These are phyloP conservation scores for Pogoniulus pusillus DNA, from an alignment of 2,797 vertebrate species.

Conservation along the genomic window DNA sequence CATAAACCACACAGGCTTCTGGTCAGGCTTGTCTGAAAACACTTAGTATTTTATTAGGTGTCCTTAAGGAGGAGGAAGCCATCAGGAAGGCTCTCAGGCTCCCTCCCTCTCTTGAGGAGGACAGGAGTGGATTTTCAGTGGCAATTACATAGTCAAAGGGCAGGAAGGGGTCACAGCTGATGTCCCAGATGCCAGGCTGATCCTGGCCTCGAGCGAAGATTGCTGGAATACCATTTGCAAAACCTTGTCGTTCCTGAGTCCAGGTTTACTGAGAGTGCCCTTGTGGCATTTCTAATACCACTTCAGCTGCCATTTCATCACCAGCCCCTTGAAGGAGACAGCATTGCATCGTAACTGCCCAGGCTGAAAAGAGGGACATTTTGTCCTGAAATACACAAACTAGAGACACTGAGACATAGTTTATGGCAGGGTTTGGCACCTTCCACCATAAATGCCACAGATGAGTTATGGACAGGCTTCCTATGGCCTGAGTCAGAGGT, in stretches of 20 bases:
- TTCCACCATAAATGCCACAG: neutral
- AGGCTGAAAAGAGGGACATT: neutral
- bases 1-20: slow-evolving; percentile 67
- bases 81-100: neutral
- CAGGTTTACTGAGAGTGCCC: neutral
- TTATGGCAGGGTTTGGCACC: neutral
- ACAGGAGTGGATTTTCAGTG: neutral
- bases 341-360: neutral
- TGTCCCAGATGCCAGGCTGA: neutral
- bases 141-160: neutral
- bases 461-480: neutral
- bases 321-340: neutral
- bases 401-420: neutral
- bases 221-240: neutral
- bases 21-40: slow-evolving; percentile 27
- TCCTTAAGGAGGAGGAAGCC: neutral
- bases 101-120: neutral
- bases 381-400: neutral
- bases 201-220: neutral
- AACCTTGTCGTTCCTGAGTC: neutral
- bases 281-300: neutral
- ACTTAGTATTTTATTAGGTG: slow-evolving; percentile 31
- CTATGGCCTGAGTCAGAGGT: neutral
- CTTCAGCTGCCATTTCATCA: neutral
- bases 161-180: neutral